These are phyloP conservation scores for Papilio helenus DNA, from an alignment of 1,140 invertebrate species.

Conservation along the genomic window DNA sequence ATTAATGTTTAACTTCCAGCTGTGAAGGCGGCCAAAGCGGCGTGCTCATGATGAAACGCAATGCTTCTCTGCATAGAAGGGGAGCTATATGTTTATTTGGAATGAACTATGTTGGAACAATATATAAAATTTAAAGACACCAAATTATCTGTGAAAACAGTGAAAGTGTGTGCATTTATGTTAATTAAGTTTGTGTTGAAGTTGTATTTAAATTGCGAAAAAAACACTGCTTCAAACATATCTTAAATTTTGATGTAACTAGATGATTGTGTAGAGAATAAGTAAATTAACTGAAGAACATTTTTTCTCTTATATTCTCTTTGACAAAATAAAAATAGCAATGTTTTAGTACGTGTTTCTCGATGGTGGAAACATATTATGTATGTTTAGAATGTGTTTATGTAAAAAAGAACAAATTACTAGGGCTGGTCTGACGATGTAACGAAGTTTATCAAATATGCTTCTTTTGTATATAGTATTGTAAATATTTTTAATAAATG, in stretches of 20 bases:
- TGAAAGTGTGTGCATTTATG: not conserved
- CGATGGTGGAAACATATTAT: not conserved
- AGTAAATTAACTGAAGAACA: not conserved
- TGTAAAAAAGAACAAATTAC: not conserved
- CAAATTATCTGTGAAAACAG: too few species aligned
- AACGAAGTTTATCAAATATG: not conserved
- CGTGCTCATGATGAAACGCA: constrained; percentile 85
- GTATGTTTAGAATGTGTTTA: not conserved
- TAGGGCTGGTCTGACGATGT: not conserved
- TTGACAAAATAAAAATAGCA: not conserved
- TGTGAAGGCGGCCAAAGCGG: constrained; percentile 87
- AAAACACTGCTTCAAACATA: not conserved
- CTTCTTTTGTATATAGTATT: not conserved
- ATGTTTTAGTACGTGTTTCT: not conserved
- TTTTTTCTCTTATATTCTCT: too few species aligned
- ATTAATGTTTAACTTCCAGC: constrained; percentile 80
- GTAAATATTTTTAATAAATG: not conserved
- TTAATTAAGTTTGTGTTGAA: not conserved
- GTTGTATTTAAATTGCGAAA: not conserved
- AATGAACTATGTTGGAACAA: constrained; percentile 49
- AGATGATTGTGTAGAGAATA: not conserved
- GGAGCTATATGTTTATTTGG: constrained; percentile 60
- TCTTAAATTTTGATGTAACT: not conserved
- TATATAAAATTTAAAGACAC: not conserved
- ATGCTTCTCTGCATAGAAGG: constrained; percentile 44